Conservation (phyloP, 2,797 vertebrate species). For the Mus caroli region DNA sequence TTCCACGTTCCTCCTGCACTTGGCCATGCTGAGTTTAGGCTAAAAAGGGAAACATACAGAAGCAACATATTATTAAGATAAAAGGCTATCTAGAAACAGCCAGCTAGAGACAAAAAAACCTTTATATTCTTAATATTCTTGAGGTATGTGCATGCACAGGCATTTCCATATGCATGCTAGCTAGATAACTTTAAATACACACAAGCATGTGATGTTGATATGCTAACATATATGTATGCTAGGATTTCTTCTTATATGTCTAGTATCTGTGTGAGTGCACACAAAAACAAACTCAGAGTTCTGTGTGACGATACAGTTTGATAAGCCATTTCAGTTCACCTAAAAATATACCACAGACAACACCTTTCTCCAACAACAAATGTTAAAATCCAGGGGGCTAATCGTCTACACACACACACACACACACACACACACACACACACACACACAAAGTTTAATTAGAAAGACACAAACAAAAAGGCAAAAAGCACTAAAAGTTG, state of each 20-base stretch:
- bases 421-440: neutral
- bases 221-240: neutral
- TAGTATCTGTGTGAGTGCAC: neutral
- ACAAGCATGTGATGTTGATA: neutral
- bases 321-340: neutral
- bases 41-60: constrained; percentile 85
- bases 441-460: neutral
- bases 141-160: neutral
- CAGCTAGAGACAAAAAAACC: neutral
- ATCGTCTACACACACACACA: neutral
- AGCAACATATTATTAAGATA: constrained; percentile 43
- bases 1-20: constrained; percentile 98
- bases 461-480: neutral
- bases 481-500: neutral
- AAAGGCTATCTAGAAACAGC: constrained; percentile 15
- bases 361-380: neutral
- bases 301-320: neutral
- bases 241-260: neutral
- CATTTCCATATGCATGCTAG: accelerated
- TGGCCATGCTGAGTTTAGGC: constrained; percentile 99
- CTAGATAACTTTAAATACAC: neutral
- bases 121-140: constrained; percentile 32
- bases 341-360: neutral
- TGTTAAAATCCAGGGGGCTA: neutral
- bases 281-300: neutral